phyloP scores from a whole-genome alignment of 64 coral and sea anemone species.

The Actinia tenebrosa region DNA sequence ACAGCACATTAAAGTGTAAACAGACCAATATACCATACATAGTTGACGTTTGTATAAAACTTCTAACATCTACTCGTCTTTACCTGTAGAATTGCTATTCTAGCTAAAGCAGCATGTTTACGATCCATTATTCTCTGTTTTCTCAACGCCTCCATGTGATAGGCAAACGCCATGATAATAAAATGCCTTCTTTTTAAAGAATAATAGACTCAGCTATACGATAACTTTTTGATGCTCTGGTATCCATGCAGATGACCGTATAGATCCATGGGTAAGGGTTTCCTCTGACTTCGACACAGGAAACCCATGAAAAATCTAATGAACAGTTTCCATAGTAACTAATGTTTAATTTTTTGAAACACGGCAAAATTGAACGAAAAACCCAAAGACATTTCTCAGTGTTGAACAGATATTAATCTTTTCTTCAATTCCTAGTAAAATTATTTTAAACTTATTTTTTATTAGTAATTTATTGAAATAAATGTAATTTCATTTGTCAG shows the following conservation, averaged over 20 bases:
- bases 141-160: conserved; percentile 72
- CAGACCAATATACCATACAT: neutral
- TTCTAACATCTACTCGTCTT: neutral
- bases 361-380: too few relatives aligned
- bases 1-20: neutral
- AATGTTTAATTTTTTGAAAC: neutral
- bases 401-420: neutral
- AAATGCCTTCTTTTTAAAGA: neutral
- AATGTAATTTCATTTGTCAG: too few relatives aligned
- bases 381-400: neutral
- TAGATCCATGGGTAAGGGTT: conserved; percentile 16
- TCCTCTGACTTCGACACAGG: conserved; percentile 21
- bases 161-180: conserved; percentile 59
- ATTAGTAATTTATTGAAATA: too few relatives aligned
- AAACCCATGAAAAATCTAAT: neutral
- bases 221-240: neutral
- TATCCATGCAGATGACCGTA: conserved; percentile 10
- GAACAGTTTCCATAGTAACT: conserved; percentile 2
- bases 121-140: conserved; percentile 69
- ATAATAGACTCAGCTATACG: neutral
- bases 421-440: too few relatives aligned
- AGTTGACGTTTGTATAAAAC: neutral
- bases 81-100: conserved; percentile 58
- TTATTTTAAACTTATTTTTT: too few relatives aligned
- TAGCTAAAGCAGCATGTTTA: conserved; percentile 52